A percentile compares a stretch with the other conserved stretches of the same genome.
Conservation (phyloP, 2,113 vertebrate species). For the Petaurus breviceps region DNA sequence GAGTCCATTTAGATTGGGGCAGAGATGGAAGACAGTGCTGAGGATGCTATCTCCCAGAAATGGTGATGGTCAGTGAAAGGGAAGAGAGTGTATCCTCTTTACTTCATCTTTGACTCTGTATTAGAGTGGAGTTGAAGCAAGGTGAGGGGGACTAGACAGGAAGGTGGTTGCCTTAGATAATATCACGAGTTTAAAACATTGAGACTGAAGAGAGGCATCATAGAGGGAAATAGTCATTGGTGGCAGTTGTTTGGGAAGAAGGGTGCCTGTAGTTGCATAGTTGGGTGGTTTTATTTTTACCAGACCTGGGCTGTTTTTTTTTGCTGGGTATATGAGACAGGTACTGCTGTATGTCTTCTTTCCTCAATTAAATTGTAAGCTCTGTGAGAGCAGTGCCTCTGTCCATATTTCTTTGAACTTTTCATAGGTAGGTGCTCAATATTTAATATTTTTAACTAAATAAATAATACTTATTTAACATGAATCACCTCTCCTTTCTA, state of each 20-base stretch:
- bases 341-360: neutral
- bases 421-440: neutral
- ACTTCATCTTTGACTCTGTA: neutral
- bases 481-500: neutral
- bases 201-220: neutral
- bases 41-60: neutral
- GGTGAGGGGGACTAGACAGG: neutral
- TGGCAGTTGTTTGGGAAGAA: neutral
- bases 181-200: neutral
- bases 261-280: neutral
- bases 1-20: neutral
- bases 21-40: neutral
- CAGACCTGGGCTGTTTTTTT: neutral
- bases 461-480: neutral
- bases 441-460: neutral
- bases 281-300: neutral
- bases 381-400: neutral
- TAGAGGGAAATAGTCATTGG: neutral
- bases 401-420: neutral
- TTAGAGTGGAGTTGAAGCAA: neutral
- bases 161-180: neutral
- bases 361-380: neutral
- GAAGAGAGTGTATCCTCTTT: neutral
- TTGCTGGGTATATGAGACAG: neutral
- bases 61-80: neutral